Evolutionary conservation across 2,888 invertebrate genomes (phyloP).

Genomic region (Meloe dianella): DNA sequence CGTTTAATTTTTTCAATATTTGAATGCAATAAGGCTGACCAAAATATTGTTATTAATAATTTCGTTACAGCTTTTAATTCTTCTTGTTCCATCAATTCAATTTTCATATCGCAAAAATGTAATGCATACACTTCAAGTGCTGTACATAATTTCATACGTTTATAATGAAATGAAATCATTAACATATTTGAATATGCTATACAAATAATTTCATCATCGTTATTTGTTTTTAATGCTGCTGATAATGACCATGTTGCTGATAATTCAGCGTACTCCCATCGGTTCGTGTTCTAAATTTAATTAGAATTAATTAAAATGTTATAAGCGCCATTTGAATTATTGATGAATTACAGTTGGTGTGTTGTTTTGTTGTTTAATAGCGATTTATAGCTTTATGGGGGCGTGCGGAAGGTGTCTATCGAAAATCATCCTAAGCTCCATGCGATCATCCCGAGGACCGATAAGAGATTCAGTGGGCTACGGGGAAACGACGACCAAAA

Average conservation of each 20-base stretch:
- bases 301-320: constrained; percentile 34
- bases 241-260: constrained; percentile 66
- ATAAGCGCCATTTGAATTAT: background rate
- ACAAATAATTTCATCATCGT: constrained; percentile 64
- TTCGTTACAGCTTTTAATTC: constrained; percentile 59
- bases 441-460: no score
- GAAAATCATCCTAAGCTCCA: no score
- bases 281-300: constrained; percentile 48
- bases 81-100: constrained; percentile 53
- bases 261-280: constrained; percentile 61
- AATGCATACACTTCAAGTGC: constrained; percentile 58
- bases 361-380: no score
- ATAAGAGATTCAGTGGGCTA: no score
- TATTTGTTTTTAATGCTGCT: constrained; percentile 61
- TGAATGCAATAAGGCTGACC: background rate
- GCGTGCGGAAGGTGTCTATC: no score
- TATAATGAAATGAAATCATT: constrained; percentile 52
- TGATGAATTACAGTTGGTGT: no score
- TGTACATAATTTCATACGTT: constrained; percentile 42
- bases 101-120: no score
- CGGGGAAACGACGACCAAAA: no score
- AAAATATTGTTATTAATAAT: constrained; percentile 59
- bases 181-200: constrained; percentile 64
- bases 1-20: no score
- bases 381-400: no score